Conservation (phyloP, 2,113 vertebrate species). For the Prinia subflava region DNA sequence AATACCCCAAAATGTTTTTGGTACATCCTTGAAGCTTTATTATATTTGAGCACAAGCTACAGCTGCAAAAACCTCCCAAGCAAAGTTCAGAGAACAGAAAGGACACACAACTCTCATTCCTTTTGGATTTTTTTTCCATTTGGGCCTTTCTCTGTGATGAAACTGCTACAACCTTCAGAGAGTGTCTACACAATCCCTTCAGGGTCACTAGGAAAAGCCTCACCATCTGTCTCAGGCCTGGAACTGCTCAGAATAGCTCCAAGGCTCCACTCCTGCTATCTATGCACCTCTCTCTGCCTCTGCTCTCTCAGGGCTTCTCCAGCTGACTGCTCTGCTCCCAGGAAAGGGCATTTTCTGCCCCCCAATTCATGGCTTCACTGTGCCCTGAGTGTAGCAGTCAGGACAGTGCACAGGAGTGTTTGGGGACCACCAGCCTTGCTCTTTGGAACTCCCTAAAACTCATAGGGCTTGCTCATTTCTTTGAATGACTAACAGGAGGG, state of each 20-base stretch:
- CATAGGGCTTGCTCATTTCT: background rate
- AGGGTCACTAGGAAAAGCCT: background rate
- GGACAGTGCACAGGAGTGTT: background rate
- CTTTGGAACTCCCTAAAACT: background rate
- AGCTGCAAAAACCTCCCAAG: background rate
- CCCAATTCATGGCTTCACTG: accelerated
- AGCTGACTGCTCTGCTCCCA: background rate
- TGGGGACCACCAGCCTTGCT: background rate
- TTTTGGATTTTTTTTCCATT: background rate
- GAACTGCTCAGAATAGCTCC: background rate
- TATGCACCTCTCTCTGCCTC: background rate
- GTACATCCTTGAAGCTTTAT: background rate
- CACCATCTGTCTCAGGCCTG: background rate
- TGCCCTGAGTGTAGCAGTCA: background rate
- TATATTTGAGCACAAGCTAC: background rate
- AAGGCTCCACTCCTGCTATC: background rate
- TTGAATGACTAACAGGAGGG: background rate
- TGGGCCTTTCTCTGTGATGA: background rate
- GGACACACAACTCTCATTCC: background rate
- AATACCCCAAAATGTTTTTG: background rate
- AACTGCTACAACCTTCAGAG: background rate
- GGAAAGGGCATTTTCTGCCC: background rate
- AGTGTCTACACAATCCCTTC: background rate
- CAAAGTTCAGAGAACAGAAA: background rate
- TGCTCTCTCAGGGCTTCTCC: background rate